Base-by-base conservation (phyloP, 53 echinoderm and acorn worm genomes). In the Hippasteria phrygiana region DNA sequence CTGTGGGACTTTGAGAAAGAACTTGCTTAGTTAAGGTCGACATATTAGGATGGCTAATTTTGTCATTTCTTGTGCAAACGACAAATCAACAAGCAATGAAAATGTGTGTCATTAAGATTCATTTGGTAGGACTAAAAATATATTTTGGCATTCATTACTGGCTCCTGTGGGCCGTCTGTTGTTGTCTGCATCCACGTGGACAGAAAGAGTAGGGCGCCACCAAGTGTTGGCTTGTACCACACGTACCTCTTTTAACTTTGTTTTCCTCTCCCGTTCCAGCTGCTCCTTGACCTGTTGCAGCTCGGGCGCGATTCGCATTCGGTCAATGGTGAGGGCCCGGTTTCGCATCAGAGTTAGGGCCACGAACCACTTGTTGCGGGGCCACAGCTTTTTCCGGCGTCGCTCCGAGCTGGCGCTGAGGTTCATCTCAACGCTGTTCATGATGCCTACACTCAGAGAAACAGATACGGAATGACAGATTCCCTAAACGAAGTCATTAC, bases 301-400 rank as follows among this genome's bases (percentile, higher is more conserved):
- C 69, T 67, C 69, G 34, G 69, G 69, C 37, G 69, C 10, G 18
- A 67, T 67, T 35, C 69, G 34, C 69, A 67, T 67, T 67, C 69
- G 69, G 33, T 67, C 69, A 10, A 67, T 35, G 36, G 69, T 67
- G 13, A 67, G 37, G 3, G 69, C 12, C 35, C 69, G 33, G 71
- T 90, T 90, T 16, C 90, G 83, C 33, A 43, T 42, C 55, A 82
- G 43, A 3, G 90, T 90, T 42, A 78, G 29, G 16, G 90, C 90
- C 51, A 90, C 73, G 48, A 90, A 73, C 90, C 90, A 90, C 20
- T 77, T 78, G 59, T 90, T 90, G 26, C 90, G 82, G 24, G 81
- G 78, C 41, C 74, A 54, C 3, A 40, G 73, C 18, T 73, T 73
- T 10, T 41, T 73, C 43, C 73, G n/a, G n/a, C n/a, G n/a, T 20